Conservation (phyloP, 2,797 vertebrate species). For the Sebastes matsubarae region DNA sequence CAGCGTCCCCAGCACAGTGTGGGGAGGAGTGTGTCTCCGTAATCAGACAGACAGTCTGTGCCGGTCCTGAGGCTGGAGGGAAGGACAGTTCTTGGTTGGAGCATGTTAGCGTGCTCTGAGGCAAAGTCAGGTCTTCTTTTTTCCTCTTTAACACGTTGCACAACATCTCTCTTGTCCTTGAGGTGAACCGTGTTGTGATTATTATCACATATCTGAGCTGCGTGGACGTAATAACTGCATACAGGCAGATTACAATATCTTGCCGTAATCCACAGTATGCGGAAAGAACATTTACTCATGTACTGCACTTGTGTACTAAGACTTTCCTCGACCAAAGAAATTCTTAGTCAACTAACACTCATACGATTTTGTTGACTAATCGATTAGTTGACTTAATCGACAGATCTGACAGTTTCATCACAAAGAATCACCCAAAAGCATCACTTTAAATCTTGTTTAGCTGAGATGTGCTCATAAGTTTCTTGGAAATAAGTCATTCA, state of each 20-base stretch:
- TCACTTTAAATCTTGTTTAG: too few species aligned
- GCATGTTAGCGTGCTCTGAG: slow-evolving; percentile 16
- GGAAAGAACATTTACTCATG: background rate
- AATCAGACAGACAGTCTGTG: slow-evolving; percentile 69
- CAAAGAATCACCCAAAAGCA: too few species aligned
- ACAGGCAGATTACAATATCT: background rate
- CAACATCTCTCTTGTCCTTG: slow-evolving; percentile 33
- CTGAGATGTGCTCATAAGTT: too few species aligned
- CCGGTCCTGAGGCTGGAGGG: slow-evolving; percentile 48
- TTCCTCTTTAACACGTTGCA: slow-evolving; percentile 13
- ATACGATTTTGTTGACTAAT: too few species aligned
- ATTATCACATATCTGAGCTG: slow-evolving; percentile 9
- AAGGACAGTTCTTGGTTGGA: slow-evolving; percentile 39
- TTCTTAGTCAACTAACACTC: too few species aligned
- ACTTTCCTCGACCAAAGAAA: too few species aligned
- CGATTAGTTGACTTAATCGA: too few species aligned
- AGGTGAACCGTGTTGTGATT: slow-evolving; percentile 39
- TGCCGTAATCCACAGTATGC: background rate
- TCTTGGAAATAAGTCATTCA: too few species aligned
- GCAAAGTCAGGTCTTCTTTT: slow-evolving; percentile 4
- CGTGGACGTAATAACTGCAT: background rate
- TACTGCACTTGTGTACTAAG: background rate
- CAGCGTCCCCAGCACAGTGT: slow-evolving; percentile 50
- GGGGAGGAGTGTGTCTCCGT: slow-evolving; percentile 56
- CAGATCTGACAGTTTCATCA: too few species aligned